Base-by-base conservation (phyloP, 2,797 vertebrate genomes). In the Ptychobarbus kaznakovi region DNA sequence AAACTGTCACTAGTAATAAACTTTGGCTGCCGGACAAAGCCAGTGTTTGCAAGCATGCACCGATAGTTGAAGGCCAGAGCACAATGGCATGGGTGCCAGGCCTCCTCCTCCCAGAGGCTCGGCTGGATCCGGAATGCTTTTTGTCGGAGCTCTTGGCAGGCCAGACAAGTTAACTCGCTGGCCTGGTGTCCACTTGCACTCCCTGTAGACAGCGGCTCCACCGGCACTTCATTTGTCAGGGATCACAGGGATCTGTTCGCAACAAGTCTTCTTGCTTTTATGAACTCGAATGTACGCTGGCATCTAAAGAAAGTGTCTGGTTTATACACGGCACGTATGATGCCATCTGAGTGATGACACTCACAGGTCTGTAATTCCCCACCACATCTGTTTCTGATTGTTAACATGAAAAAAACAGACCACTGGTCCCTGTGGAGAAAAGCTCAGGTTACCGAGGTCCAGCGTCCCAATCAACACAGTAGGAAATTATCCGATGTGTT, bases 301-400 rank as follows among this genome's bases (percentile, higher is more conserved):
- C 42, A 49, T 80, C 40, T 22, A 35, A 79, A 51, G 13, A 61
- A 82, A 76, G n/a, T 38, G 40, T 82, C 2, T 15, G 58, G 20
- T 74, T 81, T 73, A 66, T 65, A 76, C 86, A 76, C 18, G 63
- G 82, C 87, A 72, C 68, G 51, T 79, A 53, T 32, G 46, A 65
- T 46, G 25, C 63, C 25, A 20, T 46, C 4, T 94, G 93, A 95
- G 92, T 94, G 93, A 95, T 94, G 94, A 94, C 91, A 94, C 93
- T 70, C 20, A 1, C 68, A 73, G 89, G 88, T 88, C 90, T 92
- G 90, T 94, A 94, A 94, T 93, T 92, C 91, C 89, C 90, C 66
- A 61, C 88, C 89, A 94, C 95, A 95, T 95, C 95, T 96, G 94
- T 92, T 95, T 95, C 92, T 93, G 94, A 95, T 94, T 93, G 93